A percentile compares a stretch with the other conserved stretches of the same genome.
These are phyloP conservation scores for Microplitis deprimator DNA, from an alignment of 2,888 invertebrate species.

Conservation along the genomic window DNA sequence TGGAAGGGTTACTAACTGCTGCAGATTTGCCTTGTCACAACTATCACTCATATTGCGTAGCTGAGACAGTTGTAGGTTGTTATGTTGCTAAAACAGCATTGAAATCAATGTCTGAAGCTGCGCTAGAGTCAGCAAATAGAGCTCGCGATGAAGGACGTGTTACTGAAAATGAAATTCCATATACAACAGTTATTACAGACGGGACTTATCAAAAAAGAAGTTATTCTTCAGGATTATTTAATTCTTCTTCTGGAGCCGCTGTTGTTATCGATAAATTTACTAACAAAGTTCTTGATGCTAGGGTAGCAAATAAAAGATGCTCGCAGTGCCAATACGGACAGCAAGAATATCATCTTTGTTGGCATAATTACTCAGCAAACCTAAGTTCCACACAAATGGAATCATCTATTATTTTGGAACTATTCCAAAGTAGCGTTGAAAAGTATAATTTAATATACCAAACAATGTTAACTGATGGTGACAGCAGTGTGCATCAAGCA, in stretches of 20 bases:
- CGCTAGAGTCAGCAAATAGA: background rate
- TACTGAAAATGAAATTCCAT: background rate
- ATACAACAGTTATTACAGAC: background rate
- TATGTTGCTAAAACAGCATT: background rate
- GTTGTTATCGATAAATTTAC: background rate
- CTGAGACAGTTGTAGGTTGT: background rate
- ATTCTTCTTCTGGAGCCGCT: background rate
- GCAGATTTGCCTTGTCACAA: too few species aligned
- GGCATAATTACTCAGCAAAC: background rate
- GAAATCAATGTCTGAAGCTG: background rate
- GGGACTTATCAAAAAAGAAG: background rate
- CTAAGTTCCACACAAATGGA: background rate
- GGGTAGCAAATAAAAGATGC: background rate
- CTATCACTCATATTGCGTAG: background rate
- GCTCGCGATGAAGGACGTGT: background rate
- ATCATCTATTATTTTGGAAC: background rate
- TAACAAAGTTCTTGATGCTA: background rate
- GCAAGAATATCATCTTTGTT: background rate
- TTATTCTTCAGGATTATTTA: background rate
- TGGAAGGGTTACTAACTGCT: too few species aligned
- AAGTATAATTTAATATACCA: background rate
- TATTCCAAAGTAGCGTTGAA: background rate
- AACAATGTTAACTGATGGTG: background rate
- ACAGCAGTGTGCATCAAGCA: constrained; percentile 2
- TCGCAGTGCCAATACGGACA: background rate